These are phyloP conservation scores for Acronicta alni DNA, from an alignment of 2,888 invertebrate species.

Conservation along the genomic window DNA sequence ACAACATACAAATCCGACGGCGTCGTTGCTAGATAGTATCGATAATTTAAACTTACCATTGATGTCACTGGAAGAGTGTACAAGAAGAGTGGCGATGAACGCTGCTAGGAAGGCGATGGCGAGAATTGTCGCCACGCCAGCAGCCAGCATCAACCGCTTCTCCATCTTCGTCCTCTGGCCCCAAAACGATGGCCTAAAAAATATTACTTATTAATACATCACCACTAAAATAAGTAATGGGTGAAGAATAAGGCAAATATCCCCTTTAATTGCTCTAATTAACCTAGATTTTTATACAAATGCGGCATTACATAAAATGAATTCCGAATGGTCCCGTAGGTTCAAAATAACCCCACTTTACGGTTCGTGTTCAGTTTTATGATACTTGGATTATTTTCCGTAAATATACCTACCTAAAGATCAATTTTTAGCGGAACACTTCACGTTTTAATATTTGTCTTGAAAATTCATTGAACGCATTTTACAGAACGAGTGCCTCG, in stretches of 20 bases:
- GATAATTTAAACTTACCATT: constrained; percentile 65
- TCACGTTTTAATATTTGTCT: background rate
- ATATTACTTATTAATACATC: constrained; percentile 8
- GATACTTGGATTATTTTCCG: no score
- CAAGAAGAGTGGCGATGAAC: constrained; percentile 73
- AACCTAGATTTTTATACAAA: no score
- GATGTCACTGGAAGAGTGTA: constrained; percentile 63
- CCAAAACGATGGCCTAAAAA: constrained; percentile 80
- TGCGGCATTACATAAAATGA: no score
- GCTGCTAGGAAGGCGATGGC: constrained; percentile 80
- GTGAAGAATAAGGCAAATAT: background rate
- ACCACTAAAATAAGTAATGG: no score
- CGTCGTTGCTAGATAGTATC: no score
- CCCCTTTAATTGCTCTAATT: no score
- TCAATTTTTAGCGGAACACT: no score
- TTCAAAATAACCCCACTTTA: no score
- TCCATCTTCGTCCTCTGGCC: constrained; percentile 79
- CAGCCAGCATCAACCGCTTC: constrained; percentile 74
- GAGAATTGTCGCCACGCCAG: constrained; percentile 70
- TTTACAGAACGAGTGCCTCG: background rate
- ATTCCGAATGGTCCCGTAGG: no score
- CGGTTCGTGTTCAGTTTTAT: no score
- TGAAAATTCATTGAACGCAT: background rate
- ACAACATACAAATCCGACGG: no score
- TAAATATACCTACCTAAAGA: no score